Percentiles rank a stretch among this genome's conserved stretches.
Evolutionary conservation across 2,888 invertebrate genomes (phyloP).

Genomic region (Drosophila paramelanica): DNA sequence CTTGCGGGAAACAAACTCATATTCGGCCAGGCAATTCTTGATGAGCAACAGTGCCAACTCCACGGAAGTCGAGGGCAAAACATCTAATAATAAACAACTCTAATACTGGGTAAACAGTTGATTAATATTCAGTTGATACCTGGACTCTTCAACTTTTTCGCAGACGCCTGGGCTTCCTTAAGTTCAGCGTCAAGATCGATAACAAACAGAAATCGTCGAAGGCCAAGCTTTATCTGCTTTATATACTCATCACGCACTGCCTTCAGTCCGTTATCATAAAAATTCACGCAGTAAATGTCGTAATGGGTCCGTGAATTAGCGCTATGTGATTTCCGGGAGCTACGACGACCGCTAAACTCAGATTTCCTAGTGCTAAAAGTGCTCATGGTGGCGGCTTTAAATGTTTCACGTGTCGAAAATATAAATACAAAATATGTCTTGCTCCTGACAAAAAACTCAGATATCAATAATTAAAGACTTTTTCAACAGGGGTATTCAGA

Average conservation of each 20-base stretch:
- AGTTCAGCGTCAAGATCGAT: constrained; percentile 70
- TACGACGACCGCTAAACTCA: constrained; percentile 19
- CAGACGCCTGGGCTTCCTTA: constrained; percentile 1
- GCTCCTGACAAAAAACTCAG: constrained; percentile 23
- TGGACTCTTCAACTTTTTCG: neutral
- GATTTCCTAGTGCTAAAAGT: constrained; percentile 21
- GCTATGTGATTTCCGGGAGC: constrained; percentile 4
- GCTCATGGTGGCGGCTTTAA: constrained; percentile 42
- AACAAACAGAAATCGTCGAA: constrained; percentile 65
- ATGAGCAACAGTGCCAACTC: constrained; percentile 39
- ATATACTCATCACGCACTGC: constrained; percentile 74
- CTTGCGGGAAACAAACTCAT: constrained; percentile 24
- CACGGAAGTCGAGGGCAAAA: constrained; percentile 33
- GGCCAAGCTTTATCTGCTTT: constrained; percentile 57
- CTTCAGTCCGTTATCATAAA: constrained; percentile 65
- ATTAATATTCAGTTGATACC: constrained; percentile 22
- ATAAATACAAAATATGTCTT: constrained; percentile 18
- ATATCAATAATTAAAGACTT: neutral
- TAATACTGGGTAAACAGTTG: too few relatives aligned
- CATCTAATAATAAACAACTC: neutral
- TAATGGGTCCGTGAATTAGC: constrained; percentile 10
- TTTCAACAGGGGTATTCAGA: too few relatives aligned
- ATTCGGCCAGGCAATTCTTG: constrained; percentile 38
- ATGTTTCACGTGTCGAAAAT: constrained; percentile 32
- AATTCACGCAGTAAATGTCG: constrained; percentile 69